Base-by-base conservation (phyloP, 2,797 vertebrate species). In the Tympanoctomys barrerae region DNA sequence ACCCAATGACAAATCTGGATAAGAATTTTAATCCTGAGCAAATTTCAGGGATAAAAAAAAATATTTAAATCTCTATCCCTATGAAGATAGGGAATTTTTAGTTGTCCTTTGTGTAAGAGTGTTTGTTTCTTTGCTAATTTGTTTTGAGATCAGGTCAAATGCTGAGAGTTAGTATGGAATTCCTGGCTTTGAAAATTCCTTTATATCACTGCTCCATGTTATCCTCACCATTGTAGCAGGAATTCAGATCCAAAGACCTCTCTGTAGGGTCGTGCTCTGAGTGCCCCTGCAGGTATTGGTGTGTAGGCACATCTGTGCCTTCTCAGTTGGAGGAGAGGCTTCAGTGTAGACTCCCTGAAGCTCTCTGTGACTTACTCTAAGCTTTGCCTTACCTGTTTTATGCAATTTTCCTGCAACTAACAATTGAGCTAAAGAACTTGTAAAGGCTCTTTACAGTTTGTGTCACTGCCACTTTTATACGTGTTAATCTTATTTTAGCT, bases 1-100 rank as follows among this genome's bases (percentile, higher is more conserved):
- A 90, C n/a, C 78, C 68, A 79, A 4, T 92, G 93, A 95, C 71
- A 89, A 78, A 93, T 33, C 36, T 94, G 71, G 68, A 21, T 89
- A 94, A 78, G 79, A 26, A 39, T 77, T 95, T 95, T 54, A 77
- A 71, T 95, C 82, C 87, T 93, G 82, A 96, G 57, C 66, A 93
- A 82, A 95, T 57, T 90, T 90, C 57, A 80, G 71, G 26, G 84
- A 57, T 92, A 31, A 90, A 92, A 90, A 92, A 62, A 81, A 64
- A 81, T 31, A 49, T 94, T 87, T 91, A 78, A 70, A 70, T 66
- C 42, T 75, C 26, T 78, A 77, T 84, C 84, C 12, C 7, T 4
- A 1, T 46, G 18, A 78, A 87, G 81, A 91, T 57, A 92, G 39
- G 77, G 64, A 89, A 75, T 59, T 24, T 46, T 33, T 77, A 42